Evolutionary conservation across 2,113 vertebrate species (phyloP), one percentile per base, ranked within the genome.

Genomic region (Cavia porcellus): DNA sequence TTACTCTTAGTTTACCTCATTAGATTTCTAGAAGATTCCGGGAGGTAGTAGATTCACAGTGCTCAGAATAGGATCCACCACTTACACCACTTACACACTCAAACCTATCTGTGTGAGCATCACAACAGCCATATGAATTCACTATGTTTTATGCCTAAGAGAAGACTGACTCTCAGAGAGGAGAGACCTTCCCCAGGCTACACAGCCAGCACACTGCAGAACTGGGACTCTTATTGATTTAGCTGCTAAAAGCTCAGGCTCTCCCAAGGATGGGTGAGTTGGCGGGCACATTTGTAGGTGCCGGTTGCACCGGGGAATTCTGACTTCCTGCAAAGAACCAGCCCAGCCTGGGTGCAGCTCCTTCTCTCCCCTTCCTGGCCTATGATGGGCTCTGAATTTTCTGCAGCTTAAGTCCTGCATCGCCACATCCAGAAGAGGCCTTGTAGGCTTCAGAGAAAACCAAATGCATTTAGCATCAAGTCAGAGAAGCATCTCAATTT

Each of bases 121-220:
- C 74, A 9, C 9, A 5, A 11, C 0, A n/a, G 59, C 11, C 17
- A 14, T 30, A 86, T 20, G 22, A 77, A 11, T 35, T 20, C 72
- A 45, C 32, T 25, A 64, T 32, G 24, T 87, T 90, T 75, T 62
- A 47, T 61, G n/a, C 28, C 6, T n/a, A 28, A 0, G 5, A 25
- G 47, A 12, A 62, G 57, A 1, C 0, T 0, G 6, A 0, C 7
- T n/a, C 4, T 0, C 3, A 61, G 80, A 25, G 35, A 61, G 89
- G 50, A 66, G 62, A 1, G 62, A 47, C 47, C 72, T 47, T 17
- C 52, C 32, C 61, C 57, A n/a, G 38, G 35, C 9, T 45, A 55
- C 81, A 62, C 38, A 74, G 68, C 28, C 50, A 74, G 42, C 25
- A 77, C 35, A 30, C 2, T 28, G 0, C 57, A 57, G 57, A 59